Conservation (phyloP, 2,797 vertebrate genomes). For the Brachyalestes nurse region DNA sequence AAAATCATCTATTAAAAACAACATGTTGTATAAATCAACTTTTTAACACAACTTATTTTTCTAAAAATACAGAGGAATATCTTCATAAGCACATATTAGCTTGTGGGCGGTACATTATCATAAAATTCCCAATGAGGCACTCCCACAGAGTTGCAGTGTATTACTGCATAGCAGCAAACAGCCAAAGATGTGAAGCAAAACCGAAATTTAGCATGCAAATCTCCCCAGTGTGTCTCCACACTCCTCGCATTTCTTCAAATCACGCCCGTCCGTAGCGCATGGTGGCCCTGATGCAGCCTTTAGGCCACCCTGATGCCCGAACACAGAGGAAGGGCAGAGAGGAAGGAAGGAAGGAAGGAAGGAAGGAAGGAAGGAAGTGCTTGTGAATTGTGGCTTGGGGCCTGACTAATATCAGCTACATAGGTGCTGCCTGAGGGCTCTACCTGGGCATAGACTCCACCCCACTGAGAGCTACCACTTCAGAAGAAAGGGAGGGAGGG, state of each 20-base stretch:
- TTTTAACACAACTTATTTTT: too few relatives aligned
- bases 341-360: not conserved
- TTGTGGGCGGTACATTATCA: too few relatives aligned
- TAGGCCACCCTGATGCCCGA: conserved; percentile 25
- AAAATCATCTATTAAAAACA: too few relatives aligned
- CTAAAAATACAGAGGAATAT: too few relatives aligned
- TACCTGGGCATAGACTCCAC: conserved; percentile 91
- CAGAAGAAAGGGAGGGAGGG: conserved; percentile 71
- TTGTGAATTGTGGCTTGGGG: conserved; percentile 93
- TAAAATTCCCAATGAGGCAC: too few relatives aligned
- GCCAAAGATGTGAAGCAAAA: conserved; percentile 25
- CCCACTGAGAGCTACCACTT: conserved; percentile 85
- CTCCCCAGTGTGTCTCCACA: not conserved
- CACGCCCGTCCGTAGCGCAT: not conserved
- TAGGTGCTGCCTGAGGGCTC: conserved; percentile 93
- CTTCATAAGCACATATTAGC: too few relatives aligned
- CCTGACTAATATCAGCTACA: conserved; percentile 95
- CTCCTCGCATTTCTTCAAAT: conserved; percentile 1
- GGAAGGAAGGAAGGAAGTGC: conserved; percentile 45
- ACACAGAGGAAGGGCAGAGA: too few relatives aligned
- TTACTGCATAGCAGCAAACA: not conserved
- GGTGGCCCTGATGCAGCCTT: conserved; percentile 13
- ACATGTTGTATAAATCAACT: too few relatives aligned
- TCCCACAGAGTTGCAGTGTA: not conserved
- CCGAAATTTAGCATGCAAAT: conserved; percentile 56